Conservation (phyloP, 2,113 vertebrate genomes). For the Callipepla squamata region DNA sequence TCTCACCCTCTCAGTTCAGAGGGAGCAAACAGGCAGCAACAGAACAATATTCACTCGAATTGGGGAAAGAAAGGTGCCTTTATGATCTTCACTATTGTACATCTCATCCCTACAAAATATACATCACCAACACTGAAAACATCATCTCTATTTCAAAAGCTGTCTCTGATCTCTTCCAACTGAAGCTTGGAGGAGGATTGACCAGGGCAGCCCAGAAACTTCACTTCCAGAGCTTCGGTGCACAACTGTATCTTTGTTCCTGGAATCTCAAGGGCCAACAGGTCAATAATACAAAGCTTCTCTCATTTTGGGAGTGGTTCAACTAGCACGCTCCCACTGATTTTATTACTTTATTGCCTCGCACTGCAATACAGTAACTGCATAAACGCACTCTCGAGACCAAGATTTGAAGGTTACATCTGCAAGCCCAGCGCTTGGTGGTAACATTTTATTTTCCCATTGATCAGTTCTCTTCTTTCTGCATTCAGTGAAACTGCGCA, state of each 20-base stretch:
- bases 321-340: background rate
- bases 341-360: background rate
- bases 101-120: background rate
- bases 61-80: background rate
- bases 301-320: background rate
- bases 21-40: background rate
- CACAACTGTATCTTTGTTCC: background rate
- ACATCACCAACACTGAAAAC: background rate
- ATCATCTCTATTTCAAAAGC: background rate
- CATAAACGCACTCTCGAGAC: background rate
- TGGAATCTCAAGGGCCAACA: rapidly evolving
- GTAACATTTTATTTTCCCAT: background rate
- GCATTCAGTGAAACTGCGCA: background rate
- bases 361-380: background rate
- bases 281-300: background rate
- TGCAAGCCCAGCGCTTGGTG: background rate
- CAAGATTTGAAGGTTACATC: background rate
- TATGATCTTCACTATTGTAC: background rate
- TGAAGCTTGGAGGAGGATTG: background rate
- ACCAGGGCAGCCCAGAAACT: background rate
- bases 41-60: background rate
- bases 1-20: background rate
- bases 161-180: background rate
- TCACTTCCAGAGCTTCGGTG: background rate
- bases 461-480: background rate